Base-by-base conservation (phyloP, 2,888 invertebrate species). In the Eupithecia subumbrata region DNA sequence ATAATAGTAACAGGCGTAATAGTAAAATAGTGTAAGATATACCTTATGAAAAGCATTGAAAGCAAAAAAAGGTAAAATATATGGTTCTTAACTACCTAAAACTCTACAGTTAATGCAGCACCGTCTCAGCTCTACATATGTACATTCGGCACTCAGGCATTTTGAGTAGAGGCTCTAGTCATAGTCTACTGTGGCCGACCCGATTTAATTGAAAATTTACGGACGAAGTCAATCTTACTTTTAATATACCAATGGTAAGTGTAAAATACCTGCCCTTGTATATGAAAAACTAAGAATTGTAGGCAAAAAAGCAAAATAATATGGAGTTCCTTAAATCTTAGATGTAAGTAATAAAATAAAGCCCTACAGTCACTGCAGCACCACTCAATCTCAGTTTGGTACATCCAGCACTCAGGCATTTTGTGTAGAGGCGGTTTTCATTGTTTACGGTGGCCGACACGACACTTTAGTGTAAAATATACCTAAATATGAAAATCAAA, bases 381-480 rank as follows among this genome's bases (percentile, higher is more conserved):
- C 40, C 43, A 68, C 43, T 68, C 43, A 68, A 68, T 40, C 43
- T 68, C 14, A n/a, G 22, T 22, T 40, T 2, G 45, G 45, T 22
- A 64, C 64, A 16, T 64, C 34, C 22, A 43, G 25, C 68, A 43
- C 68, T 68, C 43, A 37, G 66, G 37, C 68, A 16, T 43, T 67
- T 45, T 68, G 40, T 68, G 25, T 25, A 37, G 66, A 67, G 18
- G 25, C 43, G 9, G 18, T 25, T 16, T 67, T 43, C 5, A 22
- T 22, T 43, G 11, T 22, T 68, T 43, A 68, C 22, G 0, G 43
- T 43, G 0, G 5, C 68, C 68, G 68, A 68, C 43, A 68, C 43
- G 68, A 52, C 52, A n/a, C 1, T 2, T n/a, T 9, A n/a, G 7
- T 18, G 48, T 48, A 48, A 48, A 16, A 45, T 2, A 2, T 43